phyloP scores from a whole-genome alignment of 2,888 invertebrate species.

The Tipula vernalis region DNA sequence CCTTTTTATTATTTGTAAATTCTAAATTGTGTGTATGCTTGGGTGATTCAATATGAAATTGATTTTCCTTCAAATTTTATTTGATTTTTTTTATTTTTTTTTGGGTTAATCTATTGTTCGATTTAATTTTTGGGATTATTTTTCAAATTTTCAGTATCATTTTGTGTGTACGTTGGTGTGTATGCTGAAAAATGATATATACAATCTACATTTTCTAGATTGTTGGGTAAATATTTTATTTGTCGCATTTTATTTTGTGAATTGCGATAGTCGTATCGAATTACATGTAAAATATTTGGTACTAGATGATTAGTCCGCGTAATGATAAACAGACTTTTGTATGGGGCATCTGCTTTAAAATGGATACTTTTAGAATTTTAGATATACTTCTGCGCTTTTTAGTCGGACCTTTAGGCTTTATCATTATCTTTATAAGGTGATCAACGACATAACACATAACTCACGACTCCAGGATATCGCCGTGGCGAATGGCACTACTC shows the following conservation, averaged over 20 bases:
- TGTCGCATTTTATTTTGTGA: not conserved
- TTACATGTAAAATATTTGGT: not conserved
- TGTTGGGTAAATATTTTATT: not conserved
- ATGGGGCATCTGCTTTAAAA: no score
- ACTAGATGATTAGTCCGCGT: no score
- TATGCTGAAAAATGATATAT: not conserved
- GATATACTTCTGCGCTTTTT: no score
- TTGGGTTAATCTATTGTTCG: not conserved
- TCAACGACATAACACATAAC: no score
- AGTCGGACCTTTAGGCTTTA: no score
- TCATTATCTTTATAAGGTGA: no score
- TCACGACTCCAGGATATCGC: no score
- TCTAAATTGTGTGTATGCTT: not conserved
- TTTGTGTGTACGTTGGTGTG: not conserved
- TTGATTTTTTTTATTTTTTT: not conserved
- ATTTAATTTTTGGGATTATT: conserved; percentile 4
- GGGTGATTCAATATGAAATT: not conserved
- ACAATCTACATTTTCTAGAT: not conserved
- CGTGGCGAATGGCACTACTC: no score
- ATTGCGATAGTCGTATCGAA: not conserved
- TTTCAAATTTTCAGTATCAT: not conserved
- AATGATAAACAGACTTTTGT: no score
- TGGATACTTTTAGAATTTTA: no score
- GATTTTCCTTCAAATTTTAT: not conserved
- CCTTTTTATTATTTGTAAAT: not conserved